A percentile compares a stretch with the other conserved stretches of the same genome.
Evolutionary conservation across 2,888 invertebrate genomes (phyloP).

Genomic region (Tolmerus cingulatus): DNA sequence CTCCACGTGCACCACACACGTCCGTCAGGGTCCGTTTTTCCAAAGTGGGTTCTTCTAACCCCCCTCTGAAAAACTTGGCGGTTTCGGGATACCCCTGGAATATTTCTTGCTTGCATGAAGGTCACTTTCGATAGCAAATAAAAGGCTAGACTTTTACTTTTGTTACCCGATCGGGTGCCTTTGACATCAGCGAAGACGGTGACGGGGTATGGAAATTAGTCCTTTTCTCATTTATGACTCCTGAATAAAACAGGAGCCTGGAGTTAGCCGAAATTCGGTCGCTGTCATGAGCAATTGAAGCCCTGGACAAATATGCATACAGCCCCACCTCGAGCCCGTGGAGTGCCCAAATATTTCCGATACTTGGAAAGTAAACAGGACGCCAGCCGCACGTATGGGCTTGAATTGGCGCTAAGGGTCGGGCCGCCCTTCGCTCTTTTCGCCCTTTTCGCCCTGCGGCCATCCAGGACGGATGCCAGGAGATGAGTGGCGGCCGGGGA

Average conservation of each 20-base stretch:
- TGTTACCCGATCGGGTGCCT: not conserved
- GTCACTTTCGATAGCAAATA: not conserved
- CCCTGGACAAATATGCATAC: not conserved
- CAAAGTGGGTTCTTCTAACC: not conserved
- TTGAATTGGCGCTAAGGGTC: not conserved
- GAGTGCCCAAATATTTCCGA: slow-evolving; percentile 41
- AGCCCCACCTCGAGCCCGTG: not conserved
- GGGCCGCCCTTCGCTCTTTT: not conserved
- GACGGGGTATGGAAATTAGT: not conserved
- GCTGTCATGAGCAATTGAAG: slow-evolving; percentile 16
- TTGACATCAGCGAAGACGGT: not conserved
- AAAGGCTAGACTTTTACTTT: not conserved
- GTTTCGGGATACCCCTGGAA: not conserved
- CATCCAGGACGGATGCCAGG: slow-evolving; percentile 21
- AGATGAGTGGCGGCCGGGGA: not conserved
- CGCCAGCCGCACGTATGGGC: slow-evolving; percentile 19
- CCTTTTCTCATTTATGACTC: not conserved
- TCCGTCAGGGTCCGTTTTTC: not conserved
- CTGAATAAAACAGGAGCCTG: slow-evolving; percentile 28
- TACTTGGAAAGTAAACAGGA: slow-evolving; percentile 31
- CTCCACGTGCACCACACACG: not conserved
- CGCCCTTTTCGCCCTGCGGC: slow-evolving; percentile 9
- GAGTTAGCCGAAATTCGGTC: not conserved
- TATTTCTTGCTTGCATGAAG: not conserved
- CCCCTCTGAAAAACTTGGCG: not conserved